Evolutionary conservation across 2,113 vertebrate species (phyloP), one percentile per base, ranked within the genome.

Genomic region (Haemorhous mexicanus): DNA sequence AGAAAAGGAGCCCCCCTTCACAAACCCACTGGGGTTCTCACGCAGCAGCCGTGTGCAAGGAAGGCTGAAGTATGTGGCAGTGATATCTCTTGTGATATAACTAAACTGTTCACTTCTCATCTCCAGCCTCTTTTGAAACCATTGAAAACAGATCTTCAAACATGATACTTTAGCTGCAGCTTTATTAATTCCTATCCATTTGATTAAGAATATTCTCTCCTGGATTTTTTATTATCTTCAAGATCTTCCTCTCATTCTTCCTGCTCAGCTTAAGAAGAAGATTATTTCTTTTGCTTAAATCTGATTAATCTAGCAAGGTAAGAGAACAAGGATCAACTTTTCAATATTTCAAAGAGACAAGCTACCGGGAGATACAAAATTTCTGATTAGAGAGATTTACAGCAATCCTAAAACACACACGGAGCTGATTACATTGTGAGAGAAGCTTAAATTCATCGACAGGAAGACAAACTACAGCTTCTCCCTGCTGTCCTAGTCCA

Each of bases 231-330:
- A 68, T 95, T 93, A 97, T 94, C 94, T 93, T 95, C 73, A 81
- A 93, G 92, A 95, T 96, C 92, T 95, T 84, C 88, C 92, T 90
- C 93, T 96, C 91, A 72, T 81, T 96, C 88, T 96, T 90, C 76
- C 64, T 52, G 67, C 82, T 90, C 90, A 83, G 35, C 90, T 81
- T 87, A 95, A 95, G 93, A 85, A 94, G 82, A 79, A 72, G 90
- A 95, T 95, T 96, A 83, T 90, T 90, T 83, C 72, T 35, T 62
- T 84, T 70, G 50, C 64, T 84, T 63, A 84, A 93, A 93, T 92
- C 88, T 95, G 90, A 94, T 95, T 84, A 91, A 95, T 92, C 81
- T 61, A 84, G 85, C 37, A 68, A 96, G 93, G 90, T 93, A 95
- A 78, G 88, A 95, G 94, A 96, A 94, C 64, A 90, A 84, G 93